These are phyloP conservation scores for Aphelinus atriplicis DNA, from an alignment of 1,140 invertebrate species.

Conservation along the genomic window DNA sequence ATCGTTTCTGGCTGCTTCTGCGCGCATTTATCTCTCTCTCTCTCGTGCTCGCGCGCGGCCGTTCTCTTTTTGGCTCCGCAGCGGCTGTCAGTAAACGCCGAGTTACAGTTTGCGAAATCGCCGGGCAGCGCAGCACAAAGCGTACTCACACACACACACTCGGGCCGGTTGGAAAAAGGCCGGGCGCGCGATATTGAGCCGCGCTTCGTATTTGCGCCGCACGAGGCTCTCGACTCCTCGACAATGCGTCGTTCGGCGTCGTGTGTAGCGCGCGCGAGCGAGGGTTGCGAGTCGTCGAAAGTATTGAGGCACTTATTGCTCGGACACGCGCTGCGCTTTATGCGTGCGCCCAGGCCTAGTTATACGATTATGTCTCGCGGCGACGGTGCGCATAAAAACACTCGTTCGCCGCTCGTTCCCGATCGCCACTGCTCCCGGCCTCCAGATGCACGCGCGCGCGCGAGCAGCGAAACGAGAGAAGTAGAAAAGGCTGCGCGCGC, in stretches of 20 bases:
- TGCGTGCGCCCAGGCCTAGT: background rate
- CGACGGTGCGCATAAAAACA: constrained; percentile 13
- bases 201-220: constrained; percentile 13
- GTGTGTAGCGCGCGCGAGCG: no score
- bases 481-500: background rate
- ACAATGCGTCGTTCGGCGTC: background rate
- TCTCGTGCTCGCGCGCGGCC: background rate
- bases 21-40: background rate
- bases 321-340: constrained; percentile 16
- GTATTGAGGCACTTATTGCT: constrained; percentile 30
- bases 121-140: constrained; percentile 20
- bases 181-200: constrained; percentile 4
- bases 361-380: constrained; percentile 18
- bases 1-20: background rate
- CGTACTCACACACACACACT: background rate
- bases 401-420: constrained; percentile 9
- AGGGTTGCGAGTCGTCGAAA: background rate
- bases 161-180: no score
- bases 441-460: background rate
- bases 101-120: constrained; percentile 17
- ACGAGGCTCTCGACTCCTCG: background rate
- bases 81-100: background rate
- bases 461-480: background rate
- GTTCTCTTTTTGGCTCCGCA: background rate
- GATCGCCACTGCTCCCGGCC: background rate